These are phyloP conservation scores for Serilophus lunatus DNA, from an alignment of 2,113 vertebrate genomes.

Conservation along the genomic window DNA sequence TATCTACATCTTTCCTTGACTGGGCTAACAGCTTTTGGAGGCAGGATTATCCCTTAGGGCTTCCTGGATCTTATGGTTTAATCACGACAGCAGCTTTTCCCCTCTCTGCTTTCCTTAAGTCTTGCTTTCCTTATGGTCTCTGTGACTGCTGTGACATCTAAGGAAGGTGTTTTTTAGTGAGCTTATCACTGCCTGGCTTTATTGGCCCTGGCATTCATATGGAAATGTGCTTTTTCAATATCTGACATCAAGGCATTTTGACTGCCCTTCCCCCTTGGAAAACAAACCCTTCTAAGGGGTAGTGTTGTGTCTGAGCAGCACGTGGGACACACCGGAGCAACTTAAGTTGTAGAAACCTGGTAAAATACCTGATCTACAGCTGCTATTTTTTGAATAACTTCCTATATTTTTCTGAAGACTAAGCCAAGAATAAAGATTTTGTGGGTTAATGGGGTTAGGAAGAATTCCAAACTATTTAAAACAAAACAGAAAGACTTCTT, in stretches of 20 bases:
- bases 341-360: neutral
- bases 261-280: neutral
- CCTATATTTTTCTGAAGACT: neutral
- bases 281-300: neutral
- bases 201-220: neutral
- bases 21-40: neutral
- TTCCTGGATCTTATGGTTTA: neutral
- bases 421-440: neutral
- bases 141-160: neutral
- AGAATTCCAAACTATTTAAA: neutral
- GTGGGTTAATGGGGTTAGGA: neutral
- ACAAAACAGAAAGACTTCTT: neutral
- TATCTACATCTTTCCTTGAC: neutral
- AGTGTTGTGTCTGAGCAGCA: neutral
- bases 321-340: accelerated
- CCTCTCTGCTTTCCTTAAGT: neutral
- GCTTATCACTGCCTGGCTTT: neutral
- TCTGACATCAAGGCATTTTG: neutral
- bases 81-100: neutral
- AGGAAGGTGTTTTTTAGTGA: neutral
- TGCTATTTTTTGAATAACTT: neutral
- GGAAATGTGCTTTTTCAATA: neutral
- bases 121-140: neutral
- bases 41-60: neutral
- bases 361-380: neutral